phyloP scores from a whole-genome alignment of 2,888 invertebrate genomes.

The Scrobipalpa costella region DNA sequence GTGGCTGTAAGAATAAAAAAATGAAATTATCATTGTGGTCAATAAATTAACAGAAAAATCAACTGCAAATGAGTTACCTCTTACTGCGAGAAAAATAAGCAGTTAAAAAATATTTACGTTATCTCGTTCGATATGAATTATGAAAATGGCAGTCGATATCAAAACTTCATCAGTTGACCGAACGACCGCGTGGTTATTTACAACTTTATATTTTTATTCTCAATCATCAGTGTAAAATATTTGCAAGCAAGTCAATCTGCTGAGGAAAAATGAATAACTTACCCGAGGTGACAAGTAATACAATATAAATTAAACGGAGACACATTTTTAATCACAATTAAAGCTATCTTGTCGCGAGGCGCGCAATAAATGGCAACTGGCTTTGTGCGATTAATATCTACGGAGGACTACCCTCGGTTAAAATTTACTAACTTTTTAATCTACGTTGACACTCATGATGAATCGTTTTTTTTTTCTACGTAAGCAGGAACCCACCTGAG shows the following conservation, averaged over 20 bases:
- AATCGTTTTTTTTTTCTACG: neutral
- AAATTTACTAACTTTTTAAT: slow-evolving; percentile 2
- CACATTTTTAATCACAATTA: slow-evolving; percentile 39
- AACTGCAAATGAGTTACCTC: slow-evolving; percentile 1
- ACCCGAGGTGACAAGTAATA: slow-evolving; percentile 44
- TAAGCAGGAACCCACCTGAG: neutral
- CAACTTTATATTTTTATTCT: slow-evolving; percentile 7
- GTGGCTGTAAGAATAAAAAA: neutral
- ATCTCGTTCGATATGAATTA: slow-evolving; percentile 8
- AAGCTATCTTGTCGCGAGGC: slow-evolving; percentile 20
- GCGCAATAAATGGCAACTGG: slow-evolving; percentile 16
- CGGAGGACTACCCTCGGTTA: slow-evolving; percentile 12
- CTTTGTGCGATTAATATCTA: slow-evolving; percentile 14
- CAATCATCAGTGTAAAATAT: slow-evolving; percentile 14
- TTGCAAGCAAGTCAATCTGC: slow-evolving; percentile 19
- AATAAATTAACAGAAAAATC: neutral
- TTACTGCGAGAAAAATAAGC: slow-evolving; percentile 3
- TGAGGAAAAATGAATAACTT: slow-evolving; percentile 31
- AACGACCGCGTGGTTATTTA: slow-evolving; percentile 16
- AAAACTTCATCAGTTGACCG: slow-evolving; percentile 13
- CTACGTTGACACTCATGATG: neutral
- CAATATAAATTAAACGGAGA: slow-evolving; percentile 37
- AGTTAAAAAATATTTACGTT: slow-evolving; percentile 9
- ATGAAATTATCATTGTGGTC: neutral
- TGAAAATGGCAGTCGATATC: slow-evolving; percentile 20